These are phyloP conservation scores for Drosophila macrospina DNA, from an alignment of 2,888 invertebrate species.

Conservation along the genomic window DNA sequence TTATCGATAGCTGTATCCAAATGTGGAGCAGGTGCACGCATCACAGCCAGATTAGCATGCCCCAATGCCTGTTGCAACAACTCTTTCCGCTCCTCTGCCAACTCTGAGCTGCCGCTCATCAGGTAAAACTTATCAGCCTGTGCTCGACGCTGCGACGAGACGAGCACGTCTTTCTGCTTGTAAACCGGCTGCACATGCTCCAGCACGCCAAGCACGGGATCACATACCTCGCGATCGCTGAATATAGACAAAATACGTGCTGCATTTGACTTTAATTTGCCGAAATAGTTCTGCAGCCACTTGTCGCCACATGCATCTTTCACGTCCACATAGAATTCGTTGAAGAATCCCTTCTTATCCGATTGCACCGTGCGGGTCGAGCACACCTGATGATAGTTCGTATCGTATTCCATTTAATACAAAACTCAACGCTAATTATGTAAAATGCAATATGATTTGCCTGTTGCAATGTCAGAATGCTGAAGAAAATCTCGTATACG, in stretches of 20 bases:
- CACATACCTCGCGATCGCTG: constrained; percentile 86
- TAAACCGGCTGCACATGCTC: constrained; percentile 89
- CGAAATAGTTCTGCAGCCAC: constrained; percentile 88
- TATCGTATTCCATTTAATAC: constrained; percentile 67
- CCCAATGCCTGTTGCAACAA: constrained; percentile 87
- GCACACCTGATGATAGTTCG: constrained; percentile 88
- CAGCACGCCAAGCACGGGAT: constrained; percentile 87
- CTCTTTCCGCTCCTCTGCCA: constrained; percentile 50
- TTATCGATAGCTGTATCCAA: constrained; percentile 87
- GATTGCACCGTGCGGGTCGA: constrained; percentile 91
- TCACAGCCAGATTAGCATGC: constrained; percentile 90
- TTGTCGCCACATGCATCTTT: constrained; percentile 84
- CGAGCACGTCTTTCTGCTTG: constrained; percentile 88
- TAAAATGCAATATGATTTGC: constrained; percentile 54
- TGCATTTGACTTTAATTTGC: constrained; percentile 87
- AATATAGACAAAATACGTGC: constrained; percentile 87
- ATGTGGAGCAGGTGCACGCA: constrained; percentile 89
- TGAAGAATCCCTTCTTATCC: constrained; percentile 91
- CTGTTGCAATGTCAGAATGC: constrained; percentile 17
- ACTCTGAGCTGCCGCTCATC: constrained; percentile 84
- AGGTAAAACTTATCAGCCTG: constrained; percentile 88
- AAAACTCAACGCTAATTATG: constrained; percentile 43
- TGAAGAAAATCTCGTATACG: constrained; percentile 38
- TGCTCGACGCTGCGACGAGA: constrained; percentile 87
- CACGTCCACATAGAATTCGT: constrained; percentile 88